Evolutionary conservation across 2,797 vertebrate genomes (phyloP).

Genomic region (Brachyalestes nurse): DNA sequence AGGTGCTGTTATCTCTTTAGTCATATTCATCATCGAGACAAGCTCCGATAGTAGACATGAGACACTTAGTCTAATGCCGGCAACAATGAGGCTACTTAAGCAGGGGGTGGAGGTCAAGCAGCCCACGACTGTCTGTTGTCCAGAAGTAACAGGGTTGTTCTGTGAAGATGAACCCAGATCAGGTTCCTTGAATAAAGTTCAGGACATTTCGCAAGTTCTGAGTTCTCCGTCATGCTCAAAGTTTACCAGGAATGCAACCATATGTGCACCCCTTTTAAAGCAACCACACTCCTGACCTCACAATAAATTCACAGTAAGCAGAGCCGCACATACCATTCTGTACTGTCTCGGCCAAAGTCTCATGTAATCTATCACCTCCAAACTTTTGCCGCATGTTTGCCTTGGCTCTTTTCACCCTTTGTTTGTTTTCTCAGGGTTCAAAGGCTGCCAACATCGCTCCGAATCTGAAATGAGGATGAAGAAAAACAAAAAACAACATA

Average conservation of each 20-base stretch:
- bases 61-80: conserved; percentile 28
- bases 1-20: conserved; percentile 37
- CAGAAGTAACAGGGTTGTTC: background rate
- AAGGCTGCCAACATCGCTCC: conserved; percentile 6
- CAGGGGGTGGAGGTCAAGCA: conserved; percentile 17
- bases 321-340: conserved; percentile 25
- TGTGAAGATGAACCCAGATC: background rate
- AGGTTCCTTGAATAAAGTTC: background rate
- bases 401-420: conserved; percentile 30
- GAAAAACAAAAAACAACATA: conserved; percentile 32
- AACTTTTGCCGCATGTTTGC: conserved; percentile 24
- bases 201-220: background rate
- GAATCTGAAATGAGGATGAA: background rate
- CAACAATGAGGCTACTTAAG: conserved; percentile 31
- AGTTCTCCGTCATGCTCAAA: background rate
- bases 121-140: conserved; percentile 14
- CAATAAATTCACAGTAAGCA: conserved; percentile 24
- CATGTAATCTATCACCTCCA: conserved; percentile 43
- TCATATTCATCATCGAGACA: conserved; percentile 39
- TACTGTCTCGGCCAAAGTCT: conserved; percentile 24
- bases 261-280: background rate
- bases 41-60: conserved; percentile 15
- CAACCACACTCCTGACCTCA: background rate
- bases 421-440: conserved; percentile 31
- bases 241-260: background rate